Base-by-base conservation (phyloP, 2,797 vertebrate species). In the Myotis pilosus region DNA sequence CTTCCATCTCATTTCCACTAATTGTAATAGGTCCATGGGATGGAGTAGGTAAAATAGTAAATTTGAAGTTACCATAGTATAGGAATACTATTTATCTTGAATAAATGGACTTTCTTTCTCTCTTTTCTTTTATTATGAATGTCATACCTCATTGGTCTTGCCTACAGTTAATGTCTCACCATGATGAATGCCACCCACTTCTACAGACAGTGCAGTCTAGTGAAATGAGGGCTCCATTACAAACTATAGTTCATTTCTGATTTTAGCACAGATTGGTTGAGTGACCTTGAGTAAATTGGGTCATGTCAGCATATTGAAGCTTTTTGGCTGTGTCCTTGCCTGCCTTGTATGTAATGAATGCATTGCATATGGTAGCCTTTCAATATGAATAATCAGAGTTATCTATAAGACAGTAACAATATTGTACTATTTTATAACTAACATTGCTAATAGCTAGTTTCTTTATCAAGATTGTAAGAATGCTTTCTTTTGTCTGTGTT, bases 221-320 rank as follows among this genome's bases (percentile, higher is more conserved):
- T 74, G 44, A 81, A 85, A 89, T 66, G 49, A 93, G 49, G 36
- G n/a, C 22, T 93, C 15, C 30, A 38, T 84, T 72, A 76, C 0
- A 3, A 89, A 28, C 85, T 57, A 2, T 60, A 78, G 53, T 72
- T 90, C 74, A 85, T 76, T 92, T 80, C 78, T 92, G n/a, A 72
- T 85, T 95, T 81, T 74, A 62, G 38, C 66, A 89, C 62, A 94
- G 72, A 89, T 78, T 64, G 62, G 72, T 44, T 81, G 68, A 53
- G 51, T 82, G 53, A 95, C 90, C 85, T 94, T 95, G 88, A 41
- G 66, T 84, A 81, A 96, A 86, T 7, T 89, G 71, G 76, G 85
- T 91, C 75, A 71, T 62, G 33, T 80, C 47, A 75, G 60, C 75
- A 30, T 75, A 53, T 17, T 81, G 72, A 81, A 75, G 22, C 19